phyloP scores from a whole-genome alignment of 2,888 invertebrate species.

The Caenorhabditis panamensis region DNA sequence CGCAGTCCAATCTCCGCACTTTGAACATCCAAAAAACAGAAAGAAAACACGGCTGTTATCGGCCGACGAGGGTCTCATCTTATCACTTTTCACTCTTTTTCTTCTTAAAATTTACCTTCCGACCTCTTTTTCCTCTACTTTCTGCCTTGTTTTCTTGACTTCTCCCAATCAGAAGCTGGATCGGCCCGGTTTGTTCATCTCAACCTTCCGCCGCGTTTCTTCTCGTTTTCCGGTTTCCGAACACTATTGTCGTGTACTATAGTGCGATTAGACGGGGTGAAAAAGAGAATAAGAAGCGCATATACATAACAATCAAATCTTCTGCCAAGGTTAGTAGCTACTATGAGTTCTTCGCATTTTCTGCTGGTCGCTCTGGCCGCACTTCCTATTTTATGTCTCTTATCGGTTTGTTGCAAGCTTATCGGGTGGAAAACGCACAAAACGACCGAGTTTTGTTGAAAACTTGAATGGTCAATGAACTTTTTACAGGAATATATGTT shows the following conservation, averaged over 20 bases:
- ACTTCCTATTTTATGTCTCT: not conserved
- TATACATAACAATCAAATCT: slow-evolving; percentile 16
- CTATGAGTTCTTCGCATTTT: not conserved
- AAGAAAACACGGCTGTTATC: slow-evolving; percentile 47
- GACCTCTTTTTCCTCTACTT: not conserved
- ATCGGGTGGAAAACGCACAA: not conserved
- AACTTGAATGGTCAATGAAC: not conserved
- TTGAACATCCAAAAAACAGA: slow-evolving; percentile 5
- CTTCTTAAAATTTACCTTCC: not conserved
- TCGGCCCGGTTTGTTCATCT: slow-evolving; percentile 1
- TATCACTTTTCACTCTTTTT: slow-evolving; percentile 6
- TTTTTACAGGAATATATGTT: not conserved
- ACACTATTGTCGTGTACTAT: slow-evolving; percentile 24
- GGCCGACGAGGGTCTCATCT: not conserved
- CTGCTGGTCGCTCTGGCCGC: not conserved
- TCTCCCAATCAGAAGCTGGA: not conserved
- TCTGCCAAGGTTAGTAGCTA: slow-evolving; percentile 34
- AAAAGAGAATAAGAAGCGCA: not conserved
- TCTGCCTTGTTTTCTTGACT: not conserved
- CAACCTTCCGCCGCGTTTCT: not conserved
- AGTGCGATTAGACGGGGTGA: slow-evolving; percentile 36
- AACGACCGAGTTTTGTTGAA: not conserved
- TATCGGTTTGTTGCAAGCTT: slow-evolving; percentile 3
- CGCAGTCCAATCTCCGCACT: slow-evolving; percentile 33
- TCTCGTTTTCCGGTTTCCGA: slow-evolving; percentile 20